A percentile compares a stretch with the other conserved stretches of the same genome.
Evolutionary conservation across 2,797 vertebrate species (phyloP).

Genomic region (Chelon auratus): DNA sequence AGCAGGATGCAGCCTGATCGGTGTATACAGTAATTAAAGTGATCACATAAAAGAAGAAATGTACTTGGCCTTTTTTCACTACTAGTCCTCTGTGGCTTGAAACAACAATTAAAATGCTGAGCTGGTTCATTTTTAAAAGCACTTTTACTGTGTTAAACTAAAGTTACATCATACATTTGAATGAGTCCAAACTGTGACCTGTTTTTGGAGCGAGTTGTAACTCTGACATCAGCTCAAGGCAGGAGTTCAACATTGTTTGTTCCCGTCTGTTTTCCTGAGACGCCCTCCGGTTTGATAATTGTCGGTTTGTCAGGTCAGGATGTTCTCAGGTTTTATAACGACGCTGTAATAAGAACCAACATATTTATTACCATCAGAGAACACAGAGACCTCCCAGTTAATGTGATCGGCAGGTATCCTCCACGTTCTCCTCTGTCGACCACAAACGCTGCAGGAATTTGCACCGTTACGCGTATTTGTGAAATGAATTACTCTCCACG

Average conservation of each 20-base stretch:
- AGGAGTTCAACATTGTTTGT: neutral
- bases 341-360: neutral
- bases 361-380: conserved; percentile 31
- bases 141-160: neutral
- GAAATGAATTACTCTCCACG: neutral
- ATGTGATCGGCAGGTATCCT: conserved; percentile 19
- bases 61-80: no score
- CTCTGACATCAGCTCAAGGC: neutral
- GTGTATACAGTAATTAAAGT: no score
- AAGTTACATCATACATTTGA: neutral
- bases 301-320: conserved; percentile 20
- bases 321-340: conserved; percentile 29
- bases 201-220: neutral
- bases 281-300: conserved; percentile 27
- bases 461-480: neutral
- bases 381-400: neutral
- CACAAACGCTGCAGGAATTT: conserved; percentile 35
- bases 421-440: conserved; percentile 2
- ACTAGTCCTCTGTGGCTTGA: no score
- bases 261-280: conserved; percentile 9
- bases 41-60: no score
- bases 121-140: no score
- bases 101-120: no score
- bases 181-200: neutral
- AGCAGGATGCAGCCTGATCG: no score